Evolutionary conservation across 2,113 vertebrate genomes (phyloP), one percentile per base, ranked within the genome.

Genomic region (Danionella cerebrum): DNA sequence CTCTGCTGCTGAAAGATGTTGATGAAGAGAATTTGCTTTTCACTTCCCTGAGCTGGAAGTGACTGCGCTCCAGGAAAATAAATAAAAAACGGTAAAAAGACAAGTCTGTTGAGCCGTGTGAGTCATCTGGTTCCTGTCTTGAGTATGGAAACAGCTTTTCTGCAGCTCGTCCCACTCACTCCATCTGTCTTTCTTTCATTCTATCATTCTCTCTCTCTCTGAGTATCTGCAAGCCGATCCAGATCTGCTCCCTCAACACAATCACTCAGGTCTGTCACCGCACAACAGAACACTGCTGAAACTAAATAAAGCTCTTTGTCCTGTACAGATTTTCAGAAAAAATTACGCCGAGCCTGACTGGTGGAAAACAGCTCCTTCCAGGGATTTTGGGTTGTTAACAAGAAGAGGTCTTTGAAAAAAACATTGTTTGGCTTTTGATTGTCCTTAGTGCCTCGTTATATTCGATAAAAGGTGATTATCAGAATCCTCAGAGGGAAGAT

Each of bases 401-500:
- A n/a, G n/a, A n/a, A n/a, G n/a, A n/a, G n/a, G n/a, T n/a, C n/a
- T n/a, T n/a, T n/a, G n/a, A n/a, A n/a, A n/a, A n/a, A n/a, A n/a
- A n/a, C n/a, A n/a, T n/a, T n/a, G n/a, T n/a, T n/a, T n/a, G n/a
- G 39, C 27, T 9, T 31, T 16, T 31, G 39, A 60, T 12, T 25
- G 9, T 13, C 7, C 13, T 60, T 60, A 18, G 25, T 44, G 5
- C 39, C 11, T 14, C 8, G 24, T 6, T 6, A 5, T 21, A n/a
- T 35, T 60, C 25, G 45, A 60, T 41, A 45, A 60, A 60, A 60
- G 39, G 57, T 25, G 38, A 21, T 45, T 60, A n/a, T 60, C 16
- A 5, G 39, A 55, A 36, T 14, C 33, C 29, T 18, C 51, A n/a
- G 53, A 21, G 53, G n/a, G 11, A 6, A 44, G 38, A 62, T 31